A percentile compares a stretch with the other conserved stretches of the same genome.
phyloP scores from a whole-genome alignment of 2,797 vertebrate species.

The Eidolon dupreanum region DNA sequence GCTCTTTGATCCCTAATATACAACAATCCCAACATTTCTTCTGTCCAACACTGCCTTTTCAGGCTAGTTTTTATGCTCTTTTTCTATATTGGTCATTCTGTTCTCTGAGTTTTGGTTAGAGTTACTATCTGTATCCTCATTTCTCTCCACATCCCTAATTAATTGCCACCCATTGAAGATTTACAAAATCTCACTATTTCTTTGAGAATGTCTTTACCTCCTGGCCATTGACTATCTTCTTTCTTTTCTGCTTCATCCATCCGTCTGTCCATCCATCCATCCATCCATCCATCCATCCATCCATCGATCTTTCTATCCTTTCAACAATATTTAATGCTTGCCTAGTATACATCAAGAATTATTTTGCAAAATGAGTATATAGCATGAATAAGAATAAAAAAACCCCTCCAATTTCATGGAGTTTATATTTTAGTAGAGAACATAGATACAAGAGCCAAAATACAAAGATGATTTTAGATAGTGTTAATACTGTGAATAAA shows the following conservation, averaged over 20 bases:
- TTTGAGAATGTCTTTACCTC: background rate
- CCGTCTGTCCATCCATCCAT: background rate
- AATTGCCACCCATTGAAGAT: background rate
- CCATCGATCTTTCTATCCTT: background rate
- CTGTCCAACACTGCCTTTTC: background rate
- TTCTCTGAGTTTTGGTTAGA: background rate
- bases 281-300: background rate
- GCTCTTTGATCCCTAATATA: background rate
- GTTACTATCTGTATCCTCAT: background rate
- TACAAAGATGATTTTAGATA: background rate
- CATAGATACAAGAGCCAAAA: background rate
- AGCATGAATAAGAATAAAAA: background rate
- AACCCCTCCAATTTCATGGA: background rate
- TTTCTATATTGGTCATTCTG: background rate
- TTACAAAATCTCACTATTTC: background rate
- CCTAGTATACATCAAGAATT: background rate
- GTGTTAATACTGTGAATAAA: background rate
- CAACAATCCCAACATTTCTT: background rate
- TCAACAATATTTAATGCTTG: background rate
- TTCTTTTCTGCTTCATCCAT: background rate
- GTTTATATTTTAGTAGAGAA: background rate
- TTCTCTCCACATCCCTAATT: background rate
- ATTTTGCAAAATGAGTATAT: background rate
- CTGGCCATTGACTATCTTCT: background rate
- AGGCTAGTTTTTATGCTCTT: background rate